Evolutionary conservation across 2,113 vertebrate genomes (phyloP).

Genomic region (Morone chrysops): DNA sequence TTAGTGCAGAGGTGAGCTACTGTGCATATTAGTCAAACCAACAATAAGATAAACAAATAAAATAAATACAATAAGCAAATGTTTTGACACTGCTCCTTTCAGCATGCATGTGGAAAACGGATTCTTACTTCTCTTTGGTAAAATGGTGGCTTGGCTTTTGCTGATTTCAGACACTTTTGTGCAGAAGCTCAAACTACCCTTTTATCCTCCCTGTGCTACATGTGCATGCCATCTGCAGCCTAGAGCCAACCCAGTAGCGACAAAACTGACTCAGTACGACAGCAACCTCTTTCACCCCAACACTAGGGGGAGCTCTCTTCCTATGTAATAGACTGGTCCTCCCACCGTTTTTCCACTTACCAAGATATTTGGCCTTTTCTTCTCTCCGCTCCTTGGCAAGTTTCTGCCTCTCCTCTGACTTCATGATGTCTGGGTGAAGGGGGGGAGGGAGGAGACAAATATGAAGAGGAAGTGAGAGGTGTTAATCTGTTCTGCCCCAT

Average conservation of each 20-base stretch:
- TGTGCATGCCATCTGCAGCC: slow-evolving; percentile 39
- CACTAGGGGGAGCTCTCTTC: slow-evolving; percentile 77
- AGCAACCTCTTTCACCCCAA: slow-evolving; percentile 39
- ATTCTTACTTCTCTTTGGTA: not conserved
- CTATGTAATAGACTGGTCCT: not conserved
- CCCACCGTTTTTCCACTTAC: slow-evolving; percentile 81
- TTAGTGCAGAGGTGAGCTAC: slow-evolving; percentile 19
- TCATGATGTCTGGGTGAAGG: slow-evolving; percentile 86
- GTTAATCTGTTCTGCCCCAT: not conserved
- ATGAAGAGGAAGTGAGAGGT: not conserved
- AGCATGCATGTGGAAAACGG: slow-evolving; percentile 41
- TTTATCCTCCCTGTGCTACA: slow-evolving; percentile 22
- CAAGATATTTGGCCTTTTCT: slow-evolving; percentile 94
- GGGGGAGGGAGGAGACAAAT: not conserved
- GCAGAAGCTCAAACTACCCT: slow-evolving; percentile 13
- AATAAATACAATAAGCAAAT: not conserved
- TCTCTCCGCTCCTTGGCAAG: slow-evolving; percentile 93
- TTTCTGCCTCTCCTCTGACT: slow-evolving; percentile 92
- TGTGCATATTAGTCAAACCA: not conserved
- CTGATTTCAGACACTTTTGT: not conserved
- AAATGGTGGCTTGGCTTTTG: slow-evolving; percentile 39
- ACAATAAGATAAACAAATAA: not conserved
- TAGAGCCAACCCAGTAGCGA: not conserved
- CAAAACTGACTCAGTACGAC: not conserved
- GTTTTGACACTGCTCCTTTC: slow-evolving; percentile 4